Percentiles rank a stretch among this genome's conserved stretches.
phyloP scores from a whole-genome alignment of 2,113 vertebrate species.

The Pygoscelis adeliae region DNA sequence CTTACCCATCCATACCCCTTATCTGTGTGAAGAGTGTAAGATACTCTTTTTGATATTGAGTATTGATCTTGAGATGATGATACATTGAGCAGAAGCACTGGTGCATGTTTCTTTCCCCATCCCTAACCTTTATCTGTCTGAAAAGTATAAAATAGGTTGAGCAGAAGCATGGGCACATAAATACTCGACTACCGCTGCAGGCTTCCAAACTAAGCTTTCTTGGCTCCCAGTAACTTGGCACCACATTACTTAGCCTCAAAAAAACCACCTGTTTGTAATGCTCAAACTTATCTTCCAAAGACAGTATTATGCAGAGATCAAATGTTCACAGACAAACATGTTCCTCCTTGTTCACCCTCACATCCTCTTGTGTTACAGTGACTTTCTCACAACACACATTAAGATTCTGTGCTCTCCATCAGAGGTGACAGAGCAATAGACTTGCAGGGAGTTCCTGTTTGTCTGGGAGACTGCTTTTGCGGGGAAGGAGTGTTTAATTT shows the following conservation, averaged over 20 bases:
- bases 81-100: neutral
- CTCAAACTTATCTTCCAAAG: conserved; percentile 45
- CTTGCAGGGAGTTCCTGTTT: neutral
- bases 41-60: neutral
- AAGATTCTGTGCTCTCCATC: neutral
- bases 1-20: neutral
- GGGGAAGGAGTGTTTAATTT: neutral
- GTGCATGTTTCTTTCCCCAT: neutral
- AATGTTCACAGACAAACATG: neutral
- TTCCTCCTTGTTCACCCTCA: conserved; percentile 30
- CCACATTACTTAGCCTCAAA: conserved; percentile 35
- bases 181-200: neutral
- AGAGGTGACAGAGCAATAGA: neutral
- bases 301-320: conserved; percentile 35
- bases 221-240: conserved; percentile 47
- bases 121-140: neutral
- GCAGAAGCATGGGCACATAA: neutral
- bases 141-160: neutral
- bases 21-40: neutral
- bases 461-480: neutral
- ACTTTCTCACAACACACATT: neutral
- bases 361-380: neutral
- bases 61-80: too few species aligned
- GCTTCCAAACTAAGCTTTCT: conserved; percentile 39
- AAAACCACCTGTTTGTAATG: conserved; percentile 56